A percentile compares a stretch with the other conserved stretches of the same genome.
These are phyloP conservation scores for Zosterops pallidus DNA, from an alignment of 2,113 vertebrate genomes.

Conservation along the genomic window DNA sequence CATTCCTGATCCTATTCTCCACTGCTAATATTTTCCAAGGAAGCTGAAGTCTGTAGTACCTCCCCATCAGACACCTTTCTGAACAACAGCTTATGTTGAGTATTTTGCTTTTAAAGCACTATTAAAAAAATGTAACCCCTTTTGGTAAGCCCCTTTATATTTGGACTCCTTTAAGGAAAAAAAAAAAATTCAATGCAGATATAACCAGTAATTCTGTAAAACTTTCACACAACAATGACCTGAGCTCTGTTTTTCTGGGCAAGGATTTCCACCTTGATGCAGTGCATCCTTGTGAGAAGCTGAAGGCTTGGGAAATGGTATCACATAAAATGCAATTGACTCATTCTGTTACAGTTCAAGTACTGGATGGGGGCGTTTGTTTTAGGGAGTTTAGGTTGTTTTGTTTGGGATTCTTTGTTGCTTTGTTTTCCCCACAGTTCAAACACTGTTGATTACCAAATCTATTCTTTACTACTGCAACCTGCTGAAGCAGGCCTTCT, in stretches of 20 bases:
- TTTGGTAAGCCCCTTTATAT: background rate
- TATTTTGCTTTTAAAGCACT: background rate
- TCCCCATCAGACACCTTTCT: background rate
- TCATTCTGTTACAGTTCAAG: background rate
- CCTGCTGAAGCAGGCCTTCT: background rate
- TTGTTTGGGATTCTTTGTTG: background rate
- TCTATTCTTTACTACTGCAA: background rate
- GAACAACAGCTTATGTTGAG: background rate
- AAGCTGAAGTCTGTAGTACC: background rate
- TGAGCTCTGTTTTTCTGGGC: background rate
- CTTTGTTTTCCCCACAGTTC: background rate
- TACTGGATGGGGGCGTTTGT: background rate
- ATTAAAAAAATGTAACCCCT: background rate
- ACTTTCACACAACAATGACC: background rate
- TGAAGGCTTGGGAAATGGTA: background rate
- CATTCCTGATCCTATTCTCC: background rate
- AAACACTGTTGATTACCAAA: background rate
- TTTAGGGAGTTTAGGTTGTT: background rate
- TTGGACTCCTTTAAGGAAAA: background rate
- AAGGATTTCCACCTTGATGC: background rate
- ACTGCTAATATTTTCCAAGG: background rate
- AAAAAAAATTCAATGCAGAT: background rate
- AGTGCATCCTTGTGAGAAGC: background rate
- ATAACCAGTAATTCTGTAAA: background rate
- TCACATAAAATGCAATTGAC: background rate